Percentiles rank a stretch among this genome's conserved stretches.
Evolutionary conservation across 2,797 vertebrate genomes (phyloP).

Genomic region (Anguilla anguilla): DNA sequence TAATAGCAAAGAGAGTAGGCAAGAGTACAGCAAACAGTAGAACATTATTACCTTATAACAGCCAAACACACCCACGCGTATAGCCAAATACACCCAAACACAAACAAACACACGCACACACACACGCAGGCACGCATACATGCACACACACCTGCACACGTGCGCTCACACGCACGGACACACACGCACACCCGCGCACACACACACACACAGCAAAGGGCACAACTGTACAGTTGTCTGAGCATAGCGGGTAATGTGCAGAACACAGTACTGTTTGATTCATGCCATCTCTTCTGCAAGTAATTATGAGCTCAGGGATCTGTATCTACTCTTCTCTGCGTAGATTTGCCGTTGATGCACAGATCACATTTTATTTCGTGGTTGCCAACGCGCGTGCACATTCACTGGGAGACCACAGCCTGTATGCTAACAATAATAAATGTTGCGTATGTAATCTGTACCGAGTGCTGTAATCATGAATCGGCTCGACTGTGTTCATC

Average conservation of each 20-base stretch:
- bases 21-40: not conserved
- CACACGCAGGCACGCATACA: constrained; percentile 29
- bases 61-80: constrained; percentile 31
- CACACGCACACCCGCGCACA: constrained; percentile 25
- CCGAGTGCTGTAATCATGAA: not conserved
- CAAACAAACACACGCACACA: constrained; percentile 32
- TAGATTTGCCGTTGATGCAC: constrained; percentile 7
- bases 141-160: constrained; percentile 26
- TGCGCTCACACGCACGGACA: constrained; percentile 26
- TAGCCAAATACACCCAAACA: constrained; percentile 24
- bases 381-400: not conserved
- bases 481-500: not conserved
- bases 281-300: not conserved
- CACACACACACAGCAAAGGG: not conserved
- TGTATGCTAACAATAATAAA: not conserved
- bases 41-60: constrained; percentile 6
- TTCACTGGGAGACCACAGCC: not conserved
- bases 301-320: not conserved
- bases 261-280: not conserved
- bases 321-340: not conserved
- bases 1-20: not conserved
- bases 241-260: not conserved
- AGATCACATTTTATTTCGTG: not conserved
- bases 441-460: not conserved
- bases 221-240: not conserved